phyloP scores from a whole-genome alignment of 2,888 invertebrate species.

The Cataglyphis rosenhaueri region DNA sequence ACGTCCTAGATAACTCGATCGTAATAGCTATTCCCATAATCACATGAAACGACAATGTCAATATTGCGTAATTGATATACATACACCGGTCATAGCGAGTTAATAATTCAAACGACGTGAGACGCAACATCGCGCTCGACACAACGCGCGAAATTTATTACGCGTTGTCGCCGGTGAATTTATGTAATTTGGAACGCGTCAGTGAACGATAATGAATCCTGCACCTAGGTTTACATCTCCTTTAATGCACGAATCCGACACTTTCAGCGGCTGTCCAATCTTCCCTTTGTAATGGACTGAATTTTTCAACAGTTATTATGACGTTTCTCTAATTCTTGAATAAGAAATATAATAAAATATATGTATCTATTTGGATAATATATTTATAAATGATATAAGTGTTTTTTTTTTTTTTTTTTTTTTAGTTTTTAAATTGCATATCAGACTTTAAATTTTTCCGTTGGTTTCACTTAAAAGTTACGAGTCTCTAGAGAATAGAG shows the following conservation, averaged over 20 bases:
- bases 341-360: not conserved
- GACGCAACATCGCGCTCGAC: constrained; percentile 60
- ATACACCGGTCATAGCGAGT: constrained; percentile 41
- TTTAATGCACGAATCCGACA: not conserved
- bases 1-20: not conserved
- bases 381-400: not conserved
- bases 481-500: constrained; percentile 4
- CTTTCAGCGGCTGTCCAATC: not conserved
- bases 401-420: not conserved
- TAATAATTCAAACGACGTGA: constrained; percentile 61
- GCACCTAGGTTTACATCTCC: not conserved
- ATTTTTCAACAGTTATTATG: not conserved
- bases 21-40: constrained; percentile 16
- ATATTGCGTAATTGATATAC: constrained; percentile 47
- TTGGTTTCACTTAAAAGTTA: not conserved
- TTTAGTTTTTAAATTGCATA: not conserved
- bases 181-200: constrained; percentile 36
- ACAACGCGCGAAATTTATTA: constrained; percentile 65
- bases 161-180: constrained; percentile 55
- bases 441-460: not conserved
- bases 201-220: constrained; percentile 15
- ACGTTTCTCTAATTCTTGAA: not conserved
- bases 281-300: not conserved
- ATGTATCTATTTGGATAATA: not conserved
- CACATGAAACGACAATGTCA: constrained; percentile 33